Evolutionary conservation across 2,888 invertebrate species (phyloP).

Genomic region (Phanerotoma sp.): DNA sequence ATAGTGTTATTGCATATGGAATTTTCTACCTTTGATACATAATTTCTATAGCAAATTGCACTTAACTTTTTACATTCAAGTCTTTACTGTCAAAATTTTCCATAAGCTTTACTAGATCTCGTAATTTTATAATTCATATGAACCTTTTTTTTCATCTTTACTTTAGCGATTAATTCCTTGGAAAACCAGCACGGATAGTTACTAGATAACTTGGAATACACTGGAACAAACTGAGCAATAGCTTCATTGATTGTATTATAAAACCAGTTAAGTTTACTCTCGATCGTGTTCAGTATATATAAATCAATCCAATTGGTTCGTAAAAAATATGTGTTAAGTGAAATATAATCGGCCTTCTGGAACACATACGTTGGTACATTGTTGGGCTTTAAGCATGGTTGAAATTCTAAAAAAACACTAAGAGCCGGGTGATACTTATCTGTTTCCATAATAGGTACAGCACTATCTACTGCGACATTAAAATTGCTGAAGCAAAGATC

Average conservation of each 20-base stretch:
- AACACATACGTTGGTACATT: background rate
- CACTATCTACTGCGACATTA: background rate
- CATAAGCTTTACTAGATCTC: background rate
- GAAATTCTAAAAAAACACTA: background rate
- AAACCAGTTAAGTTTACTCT: background rate
- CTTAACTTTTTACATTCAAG: background rate
- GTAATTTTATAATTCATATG: background rate
- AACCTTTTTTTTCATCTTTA: background rate
- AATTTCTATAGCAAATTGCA: background rate
- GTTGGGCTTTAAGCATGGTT: background rate
- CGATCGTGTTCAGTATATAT: background rate
- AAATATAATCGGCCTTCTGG: background rate
- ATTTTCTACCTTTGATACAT: background rate
- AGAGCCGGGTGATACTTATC: background rate
- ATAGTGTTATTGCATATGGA: background rate
- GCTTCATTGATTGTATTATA: background rate
- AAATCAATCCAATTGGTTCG: constrained; percentile 6
- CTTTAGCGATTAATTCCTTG: background rate
- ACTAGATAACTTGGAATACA: background rate
- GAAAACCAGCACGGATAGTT: constrained; percentile 5
- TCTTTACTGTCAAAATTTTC: background rate
- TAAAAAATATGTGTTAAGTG: background rate
- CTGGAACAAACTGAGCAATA: background rate
- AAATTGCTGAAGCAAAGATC: background rate
- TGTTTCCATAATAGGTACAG: background rate